These are phyloP conservation scores for Caenorhabditis panamensis DNA, from an alignment of 2,888 invertebrate genomes.

Conservation along the genomic window DNA sequence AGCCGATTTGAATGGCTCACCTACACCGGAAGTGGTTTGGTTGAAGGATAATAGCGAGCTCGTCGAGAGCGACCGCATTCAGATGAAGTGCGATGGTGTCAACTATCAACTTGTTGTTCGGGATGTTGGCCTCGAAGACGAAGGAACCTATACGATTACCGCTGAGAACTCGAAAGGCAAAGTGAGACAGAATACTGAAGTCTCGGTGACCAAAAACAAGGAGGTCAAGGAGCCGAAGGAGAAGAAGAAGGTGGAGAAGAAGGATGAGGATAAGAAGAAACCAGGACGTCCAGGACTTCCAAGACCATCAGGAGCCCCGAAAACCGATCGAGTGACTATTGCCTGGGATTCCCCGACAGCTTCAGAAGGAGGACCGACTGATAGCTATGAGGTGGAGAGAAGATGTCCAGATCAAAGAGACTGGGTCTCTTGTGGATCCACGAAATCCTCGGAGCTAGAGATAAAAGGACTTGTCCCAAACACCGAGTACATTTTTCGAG, in stretches of 20 bases:
- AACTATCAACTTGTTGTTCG: slow-evolving; percentile 61
- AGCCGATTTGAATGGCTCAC: slow-evolving; percentile 71
- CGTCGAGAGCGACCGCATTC: slow-evolving; percentile 57
- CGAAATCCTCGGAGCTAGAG: slow-evolving; percentile 50
- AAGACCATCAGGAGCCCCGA: slow-evolving; percentile 44
- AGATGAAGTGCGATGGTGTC: slow-evolving; percentile 56
- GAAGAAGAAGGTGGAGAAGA: slow-evolving; percentile 59
- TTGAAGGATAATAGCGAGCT: slow-evolving; percentile 66
- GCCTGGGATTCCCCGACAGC: slow-evolving; percentile 58
- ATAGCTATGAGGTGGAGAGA: slow-evolving; percentile 66
- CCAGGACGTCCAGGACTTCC: slow-evolving; percentile 55
- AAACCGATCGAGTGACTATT: slow-evolving; percentile 58
- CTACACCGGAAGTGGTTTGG: slow-evolving; percentile 67
- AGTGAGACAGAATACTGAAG: slow-evolving; percentile 66
- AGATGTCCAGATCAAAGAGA: slow-evolving; percentile 68
- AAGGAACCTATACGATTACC: slow-evolving; percentile 67
- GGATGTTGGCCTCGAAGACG: slow-evolving; percentile 63
- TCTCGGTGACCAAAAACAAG: slow-evolving; percentile 56
- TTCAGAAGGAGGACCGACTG: slow-evolving; percentile 50
- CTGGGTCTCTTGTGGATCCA: slow-evolving; percentile 64
- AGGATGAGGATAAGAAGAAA: slow-evolving; percentile 55
- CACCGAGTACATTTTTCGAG: slow-evolving; percentile 73
- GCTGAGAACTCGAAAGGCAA: slow-evolving; percentile 72
- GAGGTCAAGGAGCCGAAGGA: slow-evolving; percentile 56
- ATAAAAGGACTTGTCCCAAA: slow-evolving; percentile 67